These are phyloP conservation scores for Mareca strepera DNA, from an alignment of 2,797 vertebrate genomes.

Conservation along the genomic window DNA sequence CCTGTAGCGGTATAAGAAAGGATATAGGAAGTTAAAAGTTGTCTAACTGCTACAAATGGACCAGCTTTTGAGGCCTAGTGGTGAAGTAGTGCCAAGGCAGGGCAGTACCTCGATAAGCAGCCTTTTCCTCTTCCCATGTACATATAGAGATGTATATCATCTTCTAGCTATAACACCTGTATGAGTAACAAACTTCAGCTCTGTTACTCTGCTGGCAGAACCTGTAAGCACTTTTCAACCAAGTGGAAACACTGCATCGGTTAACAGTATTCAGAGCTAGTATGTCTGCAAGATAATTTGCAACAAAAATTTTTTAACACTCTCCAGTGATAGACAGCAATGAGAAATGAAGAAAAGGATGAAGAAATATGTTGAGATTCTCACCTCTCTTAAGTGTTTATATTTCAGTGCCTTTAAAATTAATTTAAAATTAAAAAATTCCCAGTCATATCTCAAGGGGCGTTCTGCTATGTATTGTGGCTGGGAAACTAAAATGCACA, in stretches of 20 bases:
- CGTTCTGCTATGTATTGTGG: not conserved
- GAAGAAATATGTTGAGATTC: not conserved
- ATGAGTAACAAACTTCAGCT: not conserved
- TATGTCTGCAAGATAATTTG: not conserved
- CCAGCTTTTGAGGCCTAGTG: not conserved
- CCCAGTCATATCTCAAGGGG: not conserved
- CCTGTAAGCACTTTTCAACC: not conserved
- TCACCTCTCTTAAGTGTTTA: not conserved
- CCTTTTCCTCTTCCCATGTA: not conserved
- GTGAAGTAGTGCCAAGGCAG: not conserved
- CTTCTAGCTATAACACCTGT: not conserved
- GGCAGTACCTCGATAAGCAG: not conserved
- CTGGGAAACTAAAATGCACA: not conserved
- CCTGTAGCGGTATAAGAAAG: not conserved
- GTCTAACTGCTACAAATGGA: not conserved
- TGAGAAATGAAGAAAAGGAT: not conserved
- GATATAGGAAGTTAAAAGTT: not conserved
- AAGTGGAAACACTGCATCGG: not conserved
- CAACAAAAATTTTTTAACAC: not conserved
- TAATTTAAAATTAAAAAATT: constrained; percentile 28
- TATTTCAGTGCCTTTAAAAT: not conserved
- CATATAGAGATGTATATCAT: fast-evolving
- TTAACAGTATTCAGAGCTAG: not conserved
- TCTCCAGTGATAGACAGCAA: not conserved
- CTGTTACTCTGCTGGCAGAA: not conserved